A percentile compares a stretch with the other conserved stretches of the same genome.
Conservation (phyloP, 2,888 invertebrate species). For the Phaonia tiefii region DNA sequence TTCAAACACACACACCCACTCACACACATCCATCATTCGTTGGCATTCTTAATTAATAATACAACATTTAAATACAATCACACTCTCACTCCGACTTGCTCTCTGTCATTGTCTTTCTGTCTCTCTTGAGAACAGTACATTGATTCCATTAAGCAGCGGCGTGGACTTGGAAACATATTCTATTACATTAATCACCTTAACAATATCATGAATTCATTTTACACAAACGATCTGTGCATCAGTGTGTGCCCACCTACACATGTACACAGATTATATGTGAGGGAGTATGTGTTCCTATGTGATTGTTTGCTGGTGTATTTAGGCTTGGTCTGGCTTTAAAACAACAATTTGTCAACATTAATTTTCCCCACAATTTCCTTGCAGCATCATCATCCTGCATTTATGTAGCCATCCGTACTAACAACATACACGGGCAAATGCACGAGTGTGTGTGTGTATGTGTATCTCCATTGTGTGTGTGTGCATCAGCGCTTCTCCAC, state of each 20-base stretch:
- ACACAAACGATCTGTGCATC: background rate
- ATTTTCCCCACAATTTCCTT: conserved; percentile 71
- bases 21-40: conserved; percentile 5
- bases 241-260: background rate
- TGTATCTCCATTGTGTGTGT: background rate
- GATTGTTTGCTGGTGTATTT: too few species aligned
- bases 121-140: background rate
- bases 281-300: background rate
- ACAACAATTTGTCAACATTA: conserved; percentile 73
- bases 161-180: background rate
- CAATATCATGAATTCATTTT: conserved; percentile 15
- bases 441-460: background rate
- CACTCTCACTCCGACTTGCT: background rate
- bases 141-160: background rate
- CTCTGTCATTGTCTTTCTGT: background rate
- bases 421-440: background rate
- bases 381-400: conserved; percentile 40
- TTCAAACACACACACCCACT: background rate
- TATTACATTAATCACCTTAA: conserved; percentile 35
- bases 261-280: background rate
- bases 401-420: conserved; percentile 21
- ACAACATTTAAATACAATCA: conserved; percentile 14
- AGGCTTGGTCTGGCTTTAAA: conserved; percentile 45
- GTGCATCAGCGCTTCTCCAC: conserved; percentile 17
- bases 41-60: conserved; percentile 25